phyloP scores from a whole-genome alignment of 2,113 vertebrate genomes.

The Sitta europaea region DNA sequence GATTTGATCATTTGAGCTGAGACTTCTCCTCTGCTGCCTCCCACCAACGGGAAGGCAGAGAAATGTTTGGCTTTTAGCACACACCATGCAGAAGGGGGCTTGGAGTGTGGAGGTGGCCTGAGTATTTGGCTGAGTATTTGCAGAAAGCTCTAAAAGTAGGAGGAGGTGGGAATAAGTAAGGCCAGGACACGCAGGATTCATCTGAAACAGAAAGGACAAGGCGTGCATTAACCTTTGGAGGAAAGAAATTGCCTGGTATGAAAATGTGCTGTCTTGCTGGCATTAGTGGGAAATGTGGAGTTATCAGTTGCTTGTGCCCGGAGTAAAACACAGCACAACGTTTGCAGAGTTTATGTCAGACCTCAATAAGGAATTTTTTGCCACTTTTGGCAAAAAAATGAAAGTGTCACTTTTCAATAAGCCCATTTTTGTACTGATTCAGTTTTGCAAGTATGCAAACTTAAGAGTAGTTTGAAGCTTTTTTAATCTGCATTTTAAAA shows the following conservation, averaged over 20 bases:
- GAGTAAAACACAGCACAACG: neutral
- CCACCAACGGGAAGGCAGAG: accelerated
- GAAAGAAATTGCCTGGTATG: neutral
- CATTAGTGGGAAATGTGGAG: neutral
- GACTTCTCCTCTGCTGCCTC: neutral
- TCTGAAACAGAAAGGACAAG: neutral
- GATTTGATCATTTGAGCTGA: neutral
- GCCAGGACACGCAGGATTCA: neutral
- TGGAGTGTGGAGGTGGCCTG: neutral
- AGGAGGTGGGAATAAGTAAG: neutral
- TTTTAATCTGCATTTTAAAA: neutral
- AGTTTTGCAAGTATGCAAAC: neutral
- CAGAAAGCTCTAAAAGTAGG: neutral
- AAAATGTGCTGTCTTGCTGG: neutral
- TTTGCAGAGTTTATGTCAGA: neutral
- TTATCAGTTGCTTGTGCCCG: neutral
- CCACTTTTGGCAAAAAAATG: neutral
- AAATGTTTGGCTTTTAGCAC: neutral
- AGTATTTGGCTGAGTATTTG: neutral
- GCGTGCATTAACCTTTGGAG: neutral
- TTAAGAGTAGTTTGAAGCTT: neutral
- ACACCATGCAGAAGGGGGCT: neutral
- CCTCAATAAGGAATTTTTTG: neutral
- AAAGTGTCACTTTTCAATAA: neutral
- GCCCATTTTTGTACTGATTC: neutral